phyloP scores from a whole-genome alignment of 1,140 invertebrate genomes.

The Lysiphlebus fabarum region DNA sequence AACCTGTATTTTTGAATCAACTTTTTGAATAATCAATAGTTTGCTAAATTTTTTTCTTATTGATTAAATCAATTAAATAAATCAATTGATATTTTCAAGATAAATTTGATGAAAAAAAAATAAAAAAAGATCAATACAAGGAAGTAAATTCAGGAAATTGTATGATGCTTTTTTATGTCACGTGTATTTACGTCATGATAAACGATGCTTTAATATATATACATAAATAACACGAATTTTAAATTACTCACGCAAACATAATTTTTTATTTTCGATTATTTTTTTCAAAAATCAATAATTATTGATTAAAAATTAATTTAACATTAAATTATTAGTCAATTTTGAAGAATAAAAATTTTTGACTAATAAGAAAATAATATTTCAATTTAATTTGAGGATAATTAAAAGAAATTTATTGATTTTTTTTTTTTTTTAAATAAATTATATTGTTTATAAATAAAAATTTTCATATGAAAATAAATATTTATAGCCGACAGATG shows the following conservation, averaged over 20 bases:
- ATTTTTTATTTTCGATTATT: slow-evolving; percentile 11
- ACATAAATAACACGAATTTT: slow-evolving; percentile 18
- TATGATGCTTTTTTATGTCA: too few species aligned
- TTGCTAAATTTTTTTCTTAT: too few species aligned
- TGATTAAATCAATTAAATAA: not conserved
- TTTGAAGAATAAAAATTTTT: too few species aligned
- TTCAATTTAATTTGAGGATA: not conserved
- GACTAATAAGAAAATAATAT: not conserved
- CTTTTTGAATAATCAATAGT: too few species aligned
- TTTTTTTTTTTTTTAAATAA: too few species aligned
- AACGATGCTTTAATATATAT: not conserved
- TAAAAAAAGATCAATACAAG: slow-evolving; percentile 8
- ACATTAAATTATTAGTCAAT: too few species aligned
- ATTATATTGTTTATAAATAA: not conserved
- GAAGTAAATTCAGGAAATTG: slow-evolving; percentile 24
- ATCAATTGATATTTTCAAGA: not conserved
- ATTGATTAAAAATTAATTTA: too few species aligned
- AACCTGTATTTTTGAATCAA: too few species aligned
- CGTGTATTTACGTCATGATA: slow-evolving; percentile 18
- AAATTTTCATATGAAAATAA: not conserved
- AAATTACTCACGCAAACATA: slow-evolving; percentile 9
- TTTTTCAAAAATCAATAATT: too few species aligned
- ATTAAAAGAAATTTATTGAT: not conserved
- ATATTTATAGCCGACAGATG: slow-evolving; percentile 2
- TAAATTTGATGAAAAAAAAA: slow-evolving; percentile 7